Conservation (phyloP, 1,140 invertebrate genomes). For the Aphis gossypii region DNA sequence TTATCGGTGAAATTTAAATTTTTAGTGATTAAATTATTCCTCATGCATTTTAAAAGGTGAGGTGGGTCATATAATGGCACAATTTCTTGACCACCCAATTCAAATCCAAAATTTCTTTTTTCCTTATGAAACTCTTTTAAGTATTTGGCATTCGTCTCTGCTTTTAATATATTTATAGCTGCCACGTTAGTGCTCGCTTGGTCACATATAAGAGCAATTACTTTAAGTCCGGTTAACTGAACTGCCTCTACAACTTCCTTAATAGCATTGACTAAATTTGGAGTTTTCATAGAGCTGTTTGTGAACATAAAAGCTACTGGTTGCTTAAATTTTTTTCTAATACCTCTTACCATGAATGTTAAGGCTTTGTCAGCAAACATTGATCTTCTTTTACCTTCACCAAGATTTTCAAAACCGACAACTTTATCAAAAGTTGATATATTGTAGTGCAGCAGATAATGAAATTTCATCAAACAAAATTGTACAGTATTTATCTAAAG, state of each 20-base stretch:
- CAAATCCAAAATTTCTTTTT: too few relatives aligned
- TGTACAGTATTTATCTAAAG: too few relatives aligned
- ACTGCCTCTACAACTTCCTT: neutral
- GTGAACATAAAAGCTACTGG: conserved; percentile 3
- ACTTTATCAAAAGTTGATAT: neutral
- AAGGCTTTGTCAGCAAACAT: conserved; percentile 9
- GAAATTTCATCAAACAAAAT: too few relatives aligned
- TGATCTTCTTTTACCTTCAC: neutral
- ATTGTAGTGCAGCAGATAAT: too few relatives aligned
- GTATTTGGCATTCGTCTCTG: neutral
- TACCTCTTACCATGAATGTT: neutral
- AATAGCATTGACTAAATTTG: neutral
- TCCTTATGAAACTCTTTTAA: too few relatives aligned
- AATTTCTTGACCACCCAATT: neutral
- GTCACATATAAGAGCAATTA: neutral
- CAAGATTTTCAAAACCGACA: neutral
- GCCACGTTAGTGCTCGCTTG: conserved; percentile 1
- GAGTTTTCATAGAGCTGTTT: neutral
- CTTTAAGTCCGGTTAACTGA: neutral
- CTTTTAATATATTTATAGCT: neutral
- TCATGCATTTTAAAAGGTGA: neutral
- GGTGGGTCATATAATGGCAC: conserved; percentile 3
- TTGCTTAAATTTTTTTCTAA: neutral
- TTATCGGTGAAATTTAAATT: neutral
- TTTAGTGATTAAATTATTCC: neutral